phyloP scores from a whole-genome alignment of 2,888 invertebrate genomes.

The Mechanitis mazaeus region DNA sequence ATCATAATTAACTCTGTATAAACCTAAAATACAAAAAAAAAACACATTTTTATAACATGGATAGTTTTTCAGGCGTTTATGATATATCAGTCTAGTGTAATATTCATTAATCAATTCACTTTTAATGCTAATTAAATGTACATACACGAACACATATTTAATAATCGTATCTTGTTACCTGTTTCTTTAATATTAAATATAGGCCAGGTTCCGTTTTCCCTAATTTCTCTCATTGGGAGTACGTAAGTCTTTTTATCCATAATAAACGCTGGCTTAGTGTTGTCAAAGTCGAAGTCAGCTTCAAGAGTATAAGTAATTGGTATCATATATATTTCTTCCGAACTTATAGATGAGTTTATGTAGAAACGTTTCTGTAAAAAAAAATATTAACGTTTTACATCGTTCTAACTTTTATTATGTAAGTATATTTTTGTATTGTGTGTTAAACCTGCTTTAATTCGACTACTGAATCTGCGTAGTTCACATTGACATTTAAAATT shows the following conservation, averaged over 20 bases:
- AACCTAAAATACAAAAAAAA: conserved; percentile 60
- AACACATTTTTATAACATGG: neutral
- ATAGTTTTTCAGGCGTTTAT: neutral
- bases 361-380: conserved; percentile 61
- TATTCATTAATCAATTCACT: too few species aligned
- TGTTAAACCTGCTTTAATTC: conserved; percentile 52
- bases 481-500: conserved; percentile 50
- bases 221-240: conserved; percentile 43
- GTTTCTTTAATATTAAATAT: conserved; percentile 79
- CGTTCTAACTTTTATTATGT: neutral
- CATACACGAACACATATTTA: neutral
- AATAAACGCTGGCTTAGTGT: conserved; percentile 57
- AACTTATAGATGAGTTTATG: conserved; percentile 42
- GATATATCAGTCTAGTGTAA: neutral
- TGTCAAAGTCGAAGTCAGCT: conserved; percentile 43
- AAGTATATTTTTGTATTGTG: neutral
- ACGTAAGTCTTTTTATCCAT: conserved; percentile 44
- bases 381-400: neutral
- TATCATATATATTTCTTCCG: conserved; percentile 58
- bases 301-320: conserved; percentile 62
- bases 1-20: conserved; percentile 82
- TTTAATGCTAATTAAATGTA: neutral
- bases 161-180: conserved; percentile 50
- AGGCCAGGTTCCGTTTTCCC: conserved; percentile 65
- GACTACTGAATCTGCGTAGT: conserved; percentile 48